Percentiles rank a stretch among this genome's conserved stretches.
Evolutionary conservation across 2,797 vertebrate genomes (phyloP).

Genomic region (Alca torda): DNA sequence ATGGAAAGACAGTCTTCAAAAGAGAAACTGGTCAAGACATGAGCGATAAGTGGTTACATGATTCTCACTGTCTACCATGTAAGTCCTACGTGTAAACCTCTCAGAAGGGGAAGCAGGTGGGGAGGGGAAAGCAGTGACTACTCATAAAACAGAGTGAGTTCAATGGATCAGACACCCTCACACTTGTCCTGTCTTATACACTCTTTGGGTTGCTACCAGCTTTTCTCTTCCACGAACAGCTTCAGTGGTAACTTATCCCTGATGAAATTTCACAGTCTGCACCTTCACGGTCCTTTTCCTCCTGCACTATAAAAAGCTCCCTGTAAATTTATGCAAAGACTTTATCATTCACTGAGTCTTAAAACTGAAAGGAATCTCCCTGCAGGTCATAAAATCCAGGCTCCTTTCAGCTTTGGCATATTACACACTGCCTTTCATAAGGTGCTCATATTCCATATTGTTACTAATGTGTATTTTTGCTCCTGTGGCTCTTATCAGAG

Average conservation of each 20-base stretch:
- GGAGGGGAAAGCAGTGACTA: neutral
- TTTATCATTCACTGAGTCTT: conserved; percentile 15
- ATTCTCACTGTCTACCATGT: neutral
- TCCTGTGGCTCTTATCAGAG: neutral
- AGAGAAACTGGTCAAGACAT: neutral
- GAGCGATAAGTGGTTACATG: neutral
- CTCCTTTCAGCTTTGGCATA: neutral
- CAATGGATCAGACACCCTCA: neutral
- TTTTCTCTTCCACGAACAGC: neutral
- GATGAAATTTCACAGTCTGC: neutral
- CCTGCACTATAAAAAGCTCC: conserved; percentile 37
- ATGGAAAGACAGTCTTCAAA: neutral
- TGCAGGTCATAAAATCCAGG: neutral
- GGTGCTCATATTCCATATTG: neutral
- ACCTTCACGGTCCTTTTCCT: conserved; percentile 3
- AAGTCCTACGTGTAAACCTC: neutral
- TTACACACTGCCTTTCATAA: neutral
- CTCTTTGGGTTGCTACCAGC: neutral
- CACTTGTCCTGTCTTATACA: neutral
- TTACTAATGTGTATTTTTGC: neutral
- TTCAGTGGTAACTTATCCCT: neutral
- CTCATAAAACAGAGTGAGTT: neutral
- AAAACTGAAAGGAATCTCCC: conserved; percentile 18
- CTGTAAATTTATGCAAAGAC: conserved; percentile 46
- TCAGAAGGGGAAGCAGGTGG: neutral